Percentiles rank a stretch among this genome's conserved stretches.
Evolutionary conservation across 1,140 invertebrate genomes (phyloP).

Genomic region (Brachionus angularis): DNA sequence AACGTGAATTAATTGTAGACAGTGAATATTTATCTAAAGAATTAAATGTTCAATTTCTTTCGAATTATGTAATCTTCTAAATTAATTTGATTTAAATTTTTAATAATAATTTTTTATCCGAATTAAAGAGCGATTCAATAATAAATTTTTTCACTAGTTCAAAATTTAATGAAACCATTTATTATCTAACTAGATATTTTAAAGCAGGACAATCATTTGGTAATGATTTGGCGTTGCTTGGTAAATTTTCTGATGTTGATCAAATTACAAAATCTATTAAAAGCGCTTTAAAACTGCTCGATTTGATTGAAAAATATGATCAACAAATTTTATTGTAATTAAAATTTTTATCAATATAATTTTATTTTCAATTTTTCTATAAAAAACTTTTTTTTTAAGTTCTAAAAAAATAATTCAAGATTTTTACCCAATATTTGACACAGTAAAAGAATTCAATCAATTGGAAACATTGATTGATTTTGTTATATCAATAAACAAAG

Average conservation of each 20-base stretch:
- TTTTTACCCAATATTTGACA: conserved; percentile 21
- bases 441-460: conserved; percentile 28
- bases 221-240: conserved; percentile 2
- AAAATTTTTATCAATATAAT: background rate
- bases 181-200: conserved; percentile 38
- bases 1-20: conserved; percentile 20
- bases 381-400: background rate
- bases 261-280: background rate
- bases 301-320: conserved; percentile 16
- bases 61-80: conserved; percentile 23
- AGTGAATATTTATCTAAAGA: conserved; percentile 18
- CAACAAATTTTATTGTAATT: conserved; percentile 41
- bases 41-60: conserved; percentile 28
- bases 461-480: conserved; percentile 29
- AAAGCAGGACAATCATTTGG: conserved; percentile 11
- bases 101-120: background rate
- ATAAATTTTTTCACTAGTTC: conserved; percentile 32
- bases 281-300: conserved; percentile 33
- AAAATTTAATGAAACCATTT: conserved; percentile 42
- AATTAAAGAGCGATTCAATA: conserved; percentile 1
- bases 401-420: conserved; percentile 20
- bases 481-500: background rate
- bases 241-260: conserved; percentile 26
- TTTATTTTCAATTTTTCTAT: background rate
- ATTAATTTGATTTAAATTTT: background rate